Base-by-base conservation (phyloP, 2,888 invertebrate genomes). In the Willowsia nigromaculata region DNA sequence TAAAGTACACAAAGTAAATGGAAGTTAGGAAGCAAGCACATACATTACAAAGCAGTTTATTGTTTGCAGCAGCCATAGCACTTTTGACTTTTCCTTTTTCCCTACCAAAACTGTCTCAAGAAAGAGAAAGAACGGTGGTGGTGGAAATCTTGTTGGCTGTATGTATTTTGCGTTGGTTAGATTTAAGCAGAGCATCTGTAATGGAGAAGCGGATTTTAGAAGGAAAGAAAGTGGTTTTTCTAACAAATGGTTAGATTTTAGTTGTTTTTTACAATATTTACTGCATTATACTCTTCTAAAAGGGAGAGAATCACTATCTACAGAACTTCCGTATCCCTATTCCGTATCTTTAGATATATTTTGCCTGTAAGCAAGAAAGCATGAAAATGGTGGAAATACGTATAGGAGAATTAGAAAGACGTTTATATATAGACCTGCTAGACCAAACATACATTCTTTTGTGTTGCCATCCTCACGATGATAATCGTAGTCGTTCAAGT, bases 401-500 rank as follows among this genome's bases (percentile, higher is more conserved):
- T n/a, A 56, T 6, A 50, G 18, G 1, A n/a, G 50, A n/a, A 13
- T 50, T n/a, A n/a, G n/a, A 50, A n/a, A n/a, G 4, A 50, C 18
- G 9, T 9, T 22, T 9, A 56, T 56, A 22, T 50, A 18, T 1
- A 1, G 15, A 50, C n/a, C 5, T 50, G 18, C 6, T 7, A n/a
- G 18, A 5, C 4, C 18, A 25, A 25, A 56, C 22, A 56, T 22
- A 56, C 56, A 56, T 62, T 6, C 30, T 62, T 62, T 62, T 62
- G 62, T 62, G 62, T 25, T 62, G 30, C 25, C 62, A 62, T 30
- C 62, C 27, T 30, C 27, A 68, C 6, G 74, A 43, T 27, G 74
- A 74, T 74, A 74, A 43, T 74, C 74, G 47, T 74, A 47, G 74
- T 22, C 27, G 47, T 43, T 74, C 71, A 82, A 82, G 65, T 85